phyloP scores from a whole-genome alignment of 1,140 invertebrate species.

The Drosophila guanche region DNA sequence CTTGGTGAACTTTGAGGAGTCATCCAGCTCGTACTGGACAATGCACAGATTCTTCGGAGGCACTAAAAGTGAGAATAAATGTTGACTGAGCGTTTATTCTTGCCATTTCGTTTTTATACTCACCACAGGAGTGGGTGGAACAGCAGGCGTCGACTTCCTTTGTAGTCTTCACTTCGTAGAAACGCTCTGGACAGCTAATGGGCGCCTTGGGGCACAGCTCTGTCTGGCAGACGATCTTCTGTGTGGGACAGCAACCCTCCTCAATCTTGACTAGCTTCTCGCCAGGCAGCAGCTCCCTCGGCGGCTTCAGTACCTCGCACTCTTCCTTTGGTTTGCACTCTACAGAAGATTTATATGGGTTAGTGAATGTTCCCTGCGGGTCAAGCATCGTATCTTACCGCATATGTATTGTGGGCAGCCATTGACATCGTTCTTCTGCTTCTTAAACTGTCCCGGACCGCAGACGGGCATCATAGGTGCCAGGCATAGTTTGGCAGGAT shows the following conservation, averaged over 20 bases:
- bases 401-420: constrained; percentile 89
- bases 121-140: constrained; percentile 87
- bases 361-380: background rate
- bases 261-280: constrained; percentile 85
- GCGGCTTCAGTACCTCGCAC: constrained; percentile 85
- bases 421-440: constrained; percentile 85
- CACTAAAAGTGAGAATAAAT: constrained; percentile 82
- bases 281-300: constrained; percentile 86
- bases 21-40: constrained; percentile 84
- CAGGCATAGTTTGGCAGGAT: constrained; percentile 84
- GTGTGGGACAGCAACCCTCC: constrained; percentile 88
- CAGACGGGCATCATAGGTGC: constrained; percentile 87
- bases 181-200: constrained; percentile 85
- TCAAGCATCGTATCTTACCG: constrained; percentile 83
- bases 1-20: constrained; percentile 84
- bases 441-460: constrained; percentile 88
- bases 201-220: constrained; percentile 86
- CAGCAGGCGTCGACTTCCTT: constrained; percentile 87
- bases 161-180: constrained; percentile 84
- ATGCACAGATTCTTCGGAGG: constrained; percentile 89
- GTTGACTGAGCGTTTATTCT: background rate
- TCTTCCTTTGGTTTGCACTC: constrained; percentile 89
- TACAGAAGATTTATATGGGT: constrained; percentile 49
- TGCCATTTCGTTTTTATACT: constrained; percentile 33
- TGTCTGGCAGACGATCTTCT: constrained; percentile 86